Conservation (phyloP, 2,113 vertebrate species). For the Zootoca vivipara region DNA sequence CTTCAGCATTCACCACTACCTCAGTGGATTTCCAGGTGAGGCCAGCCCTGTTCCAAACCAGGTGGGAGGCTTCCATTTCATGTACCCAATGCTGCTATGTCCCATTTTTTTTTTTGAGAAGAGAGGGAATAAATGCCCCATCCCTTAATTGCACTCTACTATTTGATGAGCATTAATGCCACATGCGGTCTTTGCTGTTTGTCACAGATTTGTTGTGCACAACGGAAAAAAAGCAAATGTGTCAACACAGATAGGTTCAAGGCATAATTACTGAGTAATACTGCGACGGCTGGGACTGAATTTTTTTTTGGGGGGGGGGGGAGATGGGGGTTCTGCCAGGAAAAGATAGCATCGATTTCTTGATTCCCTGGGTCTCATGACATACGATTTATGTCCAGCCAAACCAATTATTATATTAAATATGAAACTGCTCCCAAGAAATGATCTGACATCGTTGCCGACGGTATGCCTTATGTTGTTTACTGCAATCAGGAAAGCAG, state of each 20-base stretch:
- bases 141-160: no score
- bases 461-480: conserved; percentile 22
- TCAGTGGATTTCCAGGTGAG: not conserved
- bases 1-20: no score
- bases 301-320: not conserved
- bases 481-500: conserved; percentile 9
- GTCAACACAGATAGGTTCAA: conserved; percentile 40
- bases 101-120: not conserved
- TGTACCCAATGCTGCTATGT: no score
- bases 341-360: conserved; percentile 51
- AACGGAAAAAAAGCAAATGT: conserved; percentile 14
- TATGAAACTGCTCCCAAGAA: conserved; percentile 48
- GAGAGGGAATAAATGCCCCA: no score
- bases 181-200: not conserved
- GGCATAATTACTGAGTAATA: conserved; percentile 34
- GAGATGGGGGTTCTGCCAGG: conserved; percentile 9
- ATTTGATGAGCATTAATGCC: not conserved
- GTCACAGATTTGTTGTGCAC: conserved; percentile 39
- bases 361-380: conserved; percentile 46
- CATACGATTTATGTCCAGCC: conserved; percentile 58
- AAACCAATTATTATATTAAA: conserved; percentile 50
- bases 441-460: conserved; percentile 22
- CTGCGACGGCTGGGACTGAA: conserved; percentile 29
- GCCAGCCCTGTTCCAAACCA: not conserved
- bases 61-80: not conserved